phyloP scores from a whole-genome alignment of 2,113 vertebrate genomes.

The Gymnorhina tibicen region DNA sequence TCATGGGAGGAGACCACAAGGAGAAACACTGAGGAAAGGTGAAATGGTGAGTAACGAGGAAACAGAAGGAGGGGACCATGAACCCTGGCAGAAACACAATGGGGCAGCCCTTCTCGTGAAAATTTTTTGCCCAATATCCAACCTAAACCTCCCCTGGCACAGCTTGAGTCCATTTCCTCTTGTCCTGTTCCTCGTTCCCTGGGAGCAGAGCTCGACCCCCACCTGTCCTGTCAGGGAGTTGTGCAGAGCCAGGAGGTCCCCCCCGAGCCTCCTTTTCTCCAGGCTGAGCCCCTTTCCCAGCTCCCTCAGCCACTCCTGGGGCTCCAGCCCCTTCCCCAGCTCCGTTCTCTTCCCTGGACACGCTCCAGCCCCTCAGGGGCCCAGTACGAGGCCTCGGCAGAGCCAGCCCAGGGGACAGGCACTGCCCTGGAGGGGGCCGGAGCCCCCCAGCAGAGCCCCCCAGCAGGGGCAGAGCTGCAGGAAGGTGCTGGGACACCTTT shows the following conservation, averaged over 20 bases:
- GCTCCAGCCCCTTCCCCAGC: background rate
- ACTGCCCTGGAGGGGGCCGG: background rate
- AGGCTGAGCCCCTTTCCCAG: background rate
- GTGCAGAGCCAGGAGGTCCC: background rate
- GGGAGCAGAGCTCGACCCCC: background rate
- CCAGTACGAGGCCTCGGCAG: background rate
- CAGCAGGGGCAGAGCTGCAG: background rate
- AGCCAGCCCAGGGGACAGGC: background rate
- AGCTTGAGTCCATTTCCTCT: rapidly evolving
- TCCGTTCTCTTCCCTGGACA: rapidly evolving
- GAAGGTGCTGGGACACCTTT: background rate
- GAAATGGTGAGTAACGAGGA: background rate
- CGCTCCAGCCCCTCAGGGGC: background rate
- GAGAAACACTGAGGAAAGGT: background rate
- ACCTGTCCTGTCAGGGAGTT: background rate
- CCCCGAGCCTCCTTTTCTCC: background rate
- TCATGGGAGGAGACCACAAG: background rate
- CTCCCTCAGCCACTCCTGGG: rapidly evolving
- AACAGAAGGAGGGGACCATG: background rate
- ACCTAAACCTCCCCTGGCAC: background rate
- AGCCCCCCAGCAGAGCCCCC: rapidly evolving
- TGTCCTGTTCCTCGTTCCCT: background rate
- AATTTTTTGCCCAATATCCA: background rate
- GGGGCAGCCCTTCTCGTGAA: background rate
- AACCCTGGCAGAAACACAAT: background rate